Percentiles rank a stretch among this genome's conserved stretches.
These are phyloP conservation scores for Thalpophila matura DNA, from an alignment of 2,888 invertebrate genomes.

Conservation along the genomic window DNA sequence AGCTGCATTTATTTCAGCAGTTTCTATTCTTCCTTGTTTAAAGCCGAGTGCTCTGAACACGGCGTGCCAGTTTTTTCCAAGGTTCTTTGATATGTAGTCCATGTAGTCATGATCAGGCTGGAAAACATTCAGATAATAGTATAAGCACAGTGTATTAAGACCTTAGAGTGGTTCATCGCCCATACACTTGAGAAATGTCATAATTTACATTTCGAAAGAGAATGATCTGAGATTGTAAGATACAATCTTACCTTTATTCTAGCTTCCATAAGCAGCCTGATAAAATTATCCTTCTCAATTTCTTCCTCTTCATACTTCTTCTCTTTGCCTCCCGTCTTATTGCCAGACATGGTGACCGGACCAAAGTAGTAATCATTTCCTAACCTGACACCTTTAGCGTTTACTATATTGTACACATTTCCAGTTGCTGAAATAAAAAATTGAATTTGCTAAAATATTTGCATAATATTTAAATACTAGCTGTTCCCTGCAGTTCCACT, in stretches of 20 bases:
- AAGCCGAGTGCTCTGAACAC: conserved; percentile 90
- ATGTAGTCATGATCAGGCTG: conserved; percentile 89
- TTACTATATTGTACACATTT: conserved; percentile 87
- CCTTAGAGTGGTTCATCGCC: too few species aligned
- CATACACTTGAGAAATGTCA: too few species aligned
- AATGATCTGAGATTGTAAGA: too few species aligned
- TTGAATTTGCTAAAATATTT: too few species aligned
- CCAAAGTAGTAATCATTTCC: conserved; percentile 86
- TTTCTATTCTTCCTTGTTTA: conserved; percentile 91
- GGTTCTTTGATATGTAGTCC: conserved; percentile 90
- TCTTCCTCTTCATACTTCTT: conserved; percentile 69
- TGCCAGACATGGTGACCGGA: conserved; percentile 59
- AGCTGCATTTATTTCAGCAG: conserved; percentile 85
- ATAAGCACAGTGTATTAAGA: too few species aligned
- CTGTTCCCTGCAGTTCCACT: too few species aligned
- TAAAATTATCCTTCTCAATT: conserved; percentile 79
- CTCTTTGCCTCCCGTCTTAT: conserved; percentile 51
- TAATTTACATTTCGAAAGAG: too few species aligned
- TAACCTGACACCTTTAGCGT: conserved; percentile 83
- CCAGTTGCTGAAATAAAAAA: conserved; percentile 80
- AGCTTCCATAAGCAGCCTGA: conserved; percentile 80
- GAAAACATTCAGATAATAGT: conserved; percentile 52
- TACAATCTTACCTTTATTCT: conserved; percentile 76
- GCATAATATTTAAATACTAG: too few species aligned
- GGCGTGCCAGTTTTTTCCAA: conserved; percentile 91